These are phyloP conservation scores for Bombus waltoni DNA, from an alignment of 1,140 invertebrate genomes.

Conservation along the genomic window DNA sequence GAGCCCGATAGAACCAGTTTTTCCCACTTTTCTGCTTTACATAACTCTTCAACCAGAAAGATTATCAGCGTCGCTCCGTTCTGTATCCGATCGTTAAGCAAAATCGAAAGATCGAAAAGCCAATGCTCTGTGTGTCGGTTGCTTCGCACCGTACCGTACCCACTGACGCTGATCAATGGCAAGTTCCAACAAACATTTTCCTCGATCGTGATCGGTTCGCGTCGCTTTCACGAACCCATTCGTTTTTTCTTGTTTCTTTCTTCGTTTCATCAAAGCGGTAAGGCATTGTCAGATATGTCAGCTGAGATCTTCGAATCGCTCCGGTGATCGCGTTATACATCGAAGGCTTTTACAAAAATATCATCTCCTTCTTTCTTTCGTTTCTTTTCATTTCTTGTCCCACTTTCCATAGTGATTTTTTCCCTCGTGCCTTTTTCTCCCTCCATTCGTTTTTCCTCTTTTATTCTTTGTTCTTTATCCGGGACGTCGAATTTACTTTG, in stretches of 20 bases:
- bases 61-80: constrained; percentile 3
- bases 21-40: constrained; percentile 18
- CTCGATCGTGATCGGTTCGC: constrained; percentile 10
- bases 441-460: constrained; percentile 23
- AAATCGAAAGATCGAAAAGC: neutral
- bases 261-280: constrained; percentile 75
- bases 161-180: neutral
- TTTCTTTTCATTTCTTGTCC: neutral
- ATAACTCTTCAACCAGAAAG: constrained; percentile 30
- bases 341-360: constrained; percentile 82
- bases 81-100: neutral
- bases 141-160: neutral
- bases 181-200: neutral
- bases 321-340: constrained; percentile 76
- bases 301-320: constrained; percentile 77
- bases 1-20: constrained; percentile 22
- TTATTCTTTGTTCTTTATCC: constrained; percentile 21
- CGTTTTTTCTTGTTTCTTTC: constrained; percentile 12
- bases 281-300: constrained; percentile 83
- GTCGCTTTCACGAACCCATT: constrained; percentile 9
- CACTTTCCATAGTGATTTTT: constrained; percentile 4
- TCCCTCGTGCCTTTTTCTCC: neutral
- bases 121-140: neutral
- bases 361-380: constrained; percentile 58
- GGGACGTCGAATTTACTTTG: constrained; percentile 33